These are phyloP conservation scores for Dinocampus coccinellae DNA, from an alignment of 2,888 invertebrate genomes.

Conservation along the genomic window DNA sequence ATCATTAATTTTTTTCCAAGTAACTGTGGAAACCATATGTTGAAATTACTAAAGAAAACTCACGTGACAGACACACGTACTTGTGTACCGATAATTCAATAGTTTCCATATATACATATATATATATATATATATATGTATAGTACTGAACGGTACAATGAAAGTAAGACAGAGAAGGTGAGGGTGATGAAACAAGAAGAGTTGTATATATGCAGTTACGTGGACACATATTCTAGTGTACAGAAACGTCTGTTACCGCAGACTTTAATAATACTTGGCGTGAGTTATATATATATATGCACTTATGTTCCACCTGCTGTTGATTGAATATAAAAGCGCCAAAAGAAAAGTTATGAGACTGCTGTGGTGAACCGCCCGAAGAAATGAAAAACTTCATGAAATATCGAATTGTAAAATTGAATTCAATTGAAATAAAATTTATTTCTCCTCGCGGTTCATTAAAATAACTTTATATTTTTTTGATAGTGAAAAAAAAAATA, in stretches of 20 bases:
- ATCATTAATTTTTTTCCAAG: background rate
- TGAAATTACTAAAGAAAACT: constrained; percentile 14
- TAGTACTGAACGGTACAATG: background rate
- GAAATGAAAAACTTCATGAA: constrained; percentile 7
- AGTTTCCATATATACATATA: no score
- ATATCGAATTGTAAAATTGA: constrained; percentile 12
- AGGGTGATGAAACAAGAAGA: constrained; percentile 19
- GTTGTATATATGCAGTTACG: constrained; percentile 15
- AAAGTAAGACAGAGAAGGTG: background rate
- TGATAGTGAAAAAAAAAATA: background rate
- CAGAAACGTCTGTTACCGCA: constrained; percentile 23
- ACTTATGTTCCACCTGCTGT: constrained; percentile 19
- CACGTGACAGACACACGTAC: constrained; percentile 15
- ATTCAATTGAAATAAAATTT: constrained; percentile 6
- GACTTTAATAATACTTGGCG: constrained; percentile 29
- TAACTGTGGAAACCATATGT: background rate
- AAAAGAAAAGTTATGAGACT: constrained; percentile 27
- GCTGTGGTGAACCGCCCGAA: constrained; percentile 1
- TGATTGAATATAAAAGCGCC: constrained; percentile 22
- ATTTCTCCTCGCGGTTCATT: background rate
- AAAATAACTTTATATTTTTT: background rate
- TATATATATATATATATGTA: no score
- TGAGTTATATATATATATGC: constrained; percentile 4
- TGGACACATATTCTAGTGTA: constrained; percentile 16
- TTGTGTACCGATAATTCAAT: constrained; percentile 22